Conservation (phyloP, 2,888 invertebrate species). For the Pyrrhia umbra region DNA sequence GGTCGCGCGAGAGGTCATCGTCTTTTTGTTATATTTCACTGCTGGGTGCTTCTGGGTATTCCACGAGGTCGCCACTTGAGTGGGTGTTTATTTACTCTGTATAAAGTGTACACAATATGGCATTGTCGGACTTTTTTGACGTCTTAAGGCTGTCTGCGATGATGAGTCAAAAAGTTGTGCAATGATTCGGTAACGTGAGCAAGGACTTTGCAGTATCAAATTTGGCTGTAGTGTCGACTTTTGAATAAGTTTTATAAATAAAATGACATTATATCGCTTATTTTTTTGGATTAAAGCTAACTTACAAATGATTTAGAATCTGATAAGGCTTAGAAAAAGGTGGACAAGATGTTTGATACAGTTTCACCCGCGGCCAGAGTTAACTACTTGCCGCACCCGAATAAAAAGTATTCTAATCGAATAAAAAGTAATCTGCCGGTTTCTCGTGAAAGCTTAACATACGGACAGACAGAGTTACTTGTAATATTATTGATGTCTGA, state of each 20-base stretch:
- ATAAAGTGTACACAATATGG: neutral
- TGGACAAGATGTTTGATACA: no score
- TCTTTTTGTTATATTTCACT: slow-evolving; percentile 40
- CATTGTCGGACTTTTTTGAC: slow-evolving; percentile 22
- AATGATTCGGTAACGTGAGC: neutral
- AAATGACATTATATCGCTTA: no score
- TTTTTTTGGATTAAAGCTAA: no score
- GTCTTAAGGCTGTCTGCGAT: slow-evolving; percentile 7
- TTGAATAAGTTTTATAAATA: neutral
- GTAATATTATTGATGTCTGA: no score
- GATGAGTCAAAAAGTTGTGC: slow-evolving; percentile 19
- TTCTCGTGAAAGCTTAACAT: no score
- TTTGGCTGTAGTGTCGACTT: neutral
- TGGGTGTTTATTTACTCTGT: slow-evolving; percentile 29
- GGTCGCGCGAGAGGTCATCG: slow-evolving; percentile 50
- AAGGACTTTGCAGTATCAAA: neutral
- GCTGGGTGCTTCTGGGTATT: slow-evolving; percentile 52
- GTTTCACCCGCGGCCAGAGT: no score
- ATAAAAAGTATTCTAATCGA: no score
- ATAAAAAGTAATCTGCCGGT: no score
- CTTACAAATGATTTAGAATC: no score
- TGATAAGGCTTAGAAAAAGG: no score
- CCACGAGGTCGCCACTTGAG: slow-evolving; percentile 54
- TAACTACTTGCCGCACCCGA: no score
- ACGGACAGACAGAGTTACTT: no score